A percentile compares a stretch with the other conserved stretches of the same genome.
These are phyloP conservation scores for Gallinago stenura DNA, from an alignment of 2,797 vertebrate genomes.

Conservation along the genomic window DNA sequence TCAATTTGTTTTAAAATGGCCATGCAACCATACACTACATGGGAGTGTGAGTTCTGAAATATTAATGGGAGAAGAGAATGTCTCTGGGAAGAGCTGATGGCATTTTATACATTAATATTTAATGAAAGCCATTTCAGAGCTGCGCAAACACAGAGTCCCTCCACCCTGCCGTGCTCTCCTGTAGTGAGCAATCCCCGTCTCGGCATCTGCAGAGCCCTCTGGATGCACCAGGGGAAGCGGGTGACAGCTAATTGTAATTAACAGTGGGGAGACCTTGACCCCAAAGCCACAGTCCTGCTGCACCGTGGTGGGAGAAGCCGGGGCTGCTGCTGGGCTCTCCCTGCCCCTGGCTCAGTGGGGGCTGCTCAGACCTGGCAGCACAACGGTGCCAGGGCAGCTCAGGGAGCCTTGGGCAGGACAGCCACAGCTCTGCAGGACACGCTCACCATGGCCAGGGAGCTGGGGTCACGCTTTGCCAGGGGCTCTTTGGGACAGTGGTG, in stretches of 20 bases:
- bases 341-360: background rate
- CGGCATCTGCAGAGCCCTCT: background rate
- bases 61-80: background rate
- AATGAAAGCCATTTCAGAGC: background rate
- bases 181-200: background rate
- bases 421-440: background rate
- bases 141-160: background rate
- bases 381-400: accelerated
- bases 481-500: accelerated
- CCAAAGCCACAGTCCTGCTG: background rate
- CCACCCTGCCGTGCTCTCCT: background rate
- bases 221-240: background rate
- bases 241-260: background rate
- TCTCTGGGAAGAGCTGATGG: conserved; percentile 37
- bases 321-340: background rate
- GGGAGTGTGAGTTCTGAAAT: background rate
- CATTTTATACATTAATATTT: conserved; percentile 26
- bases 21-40: background rate
- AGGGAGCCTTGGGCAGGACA: accelerated
- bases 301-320: background rate
- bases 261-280: background rate
- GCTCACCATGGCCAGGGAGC: accelerated
- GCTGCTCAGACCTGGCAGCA: background rate
- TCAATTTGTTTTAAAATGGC: background rate
- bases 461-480: accelerated